These are phyloP conservation scores for Frieseomelitta varia DNA, from an alignment of 1,140 invertebrate species.

Conservation along the genomic window DNA sequence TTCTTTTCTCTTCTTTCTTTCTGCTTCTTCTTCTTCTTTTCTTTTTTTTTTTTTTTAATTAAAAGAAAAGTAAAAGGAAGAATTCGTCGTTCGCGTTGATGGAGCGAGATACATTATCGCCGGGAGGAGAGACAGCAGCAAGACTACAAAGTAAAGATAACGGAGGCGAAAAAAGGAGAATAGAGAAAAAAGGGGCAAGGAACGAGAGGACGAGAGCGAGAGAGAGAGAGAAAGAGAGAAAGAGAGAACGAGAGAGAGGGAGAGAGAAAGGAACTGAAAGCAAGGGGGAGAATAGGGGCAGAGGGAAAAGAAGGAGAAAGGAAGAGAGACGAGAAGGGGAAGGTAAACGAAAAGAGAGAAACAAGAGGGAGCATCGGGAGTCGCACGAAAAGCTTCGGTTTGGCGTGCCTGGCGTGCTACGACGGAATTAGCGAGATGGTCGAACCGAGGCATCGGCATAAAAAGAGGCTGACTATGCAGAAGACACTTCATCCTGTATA, in stretches of 20 bases:
- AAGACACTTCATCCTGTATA: constrained; percentile 64
- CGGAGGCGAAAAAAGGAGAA: not conserved
- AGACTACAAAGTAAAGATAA: constrained; percentile 29
- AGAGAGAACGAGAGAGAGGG: not conserved
- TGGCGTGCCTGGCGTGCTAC: constrained; percentile 65
- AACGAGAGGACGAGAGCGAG: constrained; percentile 36
- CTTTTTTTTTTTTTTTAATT: not conserved
- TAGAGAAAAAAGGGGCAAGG: constrained; percentile 16
- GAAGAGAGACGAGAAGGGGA: constrained; percentile 4
- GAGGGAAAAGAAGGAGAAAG: not conserved
- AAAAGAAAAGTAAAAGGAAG: not conserved
- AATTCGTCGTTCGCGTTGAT: constrained; percentile 12
- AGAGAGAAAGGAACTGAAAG: constrained; percentile 12
- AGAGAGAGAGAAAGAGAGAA: constrained; percentile 16
- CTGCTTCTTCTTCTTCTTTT: too few relatives aligned
- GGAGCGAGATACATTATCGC: constrained; percentile 54
- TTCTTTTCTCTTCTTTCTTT: too few relatives aligned
- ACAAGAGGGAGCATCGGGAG: constrained; percentile 51
- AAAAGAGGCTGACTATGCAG: constrained; percentile 68
- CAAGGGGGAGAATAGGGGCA: constrained; percentile 34
- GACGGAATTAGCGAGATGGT: constrained; percentile 66
- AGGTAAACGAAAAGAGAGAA: constrained; percentile 7
- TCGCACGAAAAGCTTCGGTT: constrained; percentile 65
- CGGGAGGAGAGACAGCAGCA: constrained; percentile 16
- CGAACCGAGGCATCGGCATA: constrained; percentile 49